A percentile compares a stretch with the other conserved stretches of the same genome.
phyloP scores from a whole-genome alignment of 2,113 vertebrate genomes.

The Polyodon spathula region DNA sequence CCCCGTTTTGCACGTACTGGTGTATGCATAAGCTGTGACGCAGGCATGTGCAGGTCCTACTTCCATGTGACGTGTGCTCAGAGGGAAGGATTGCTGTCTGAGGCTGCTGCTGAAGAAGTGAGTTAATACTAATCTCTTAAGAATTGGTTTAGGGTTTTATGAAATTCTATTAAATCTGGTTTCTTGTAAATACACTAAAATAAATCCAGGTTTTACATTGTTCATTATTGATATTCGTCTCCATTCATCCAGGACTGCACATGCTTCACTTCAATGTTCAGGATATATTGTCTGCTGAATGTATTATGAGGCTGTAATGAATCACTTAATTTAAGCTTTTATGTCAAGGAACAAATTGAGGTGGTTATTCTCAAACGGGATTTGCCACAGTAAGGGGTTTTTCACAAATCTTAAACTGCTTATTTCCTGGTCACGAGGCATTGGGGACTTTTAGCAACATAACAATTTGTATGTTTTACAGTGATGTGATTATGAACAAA shows the following conservation, averaged over 20 bases:
- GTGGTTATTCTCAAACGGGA: no score
- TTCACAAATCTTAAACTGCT: no score
- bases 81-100: conserved; percentile 90
- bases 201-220: neutral
- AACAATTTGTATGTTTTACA: no score
- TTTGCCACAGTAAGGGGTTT: no score
- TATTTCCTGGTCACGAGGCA: no score
- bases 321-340: neutral
- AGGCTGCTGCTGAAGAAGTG: conserved; percentile 96
- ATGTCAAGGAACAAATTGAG: no score
- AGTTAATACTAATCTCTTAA: neutral
- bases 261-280: conserved; percentile 7
- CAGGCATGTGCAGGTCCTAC: conserved; percentile 95
- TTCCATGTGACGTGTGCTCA: conserved; percentile 97
- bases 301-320: conserved; percentile 3
- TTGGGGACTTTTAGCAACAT: no score
- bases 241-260: neutral
- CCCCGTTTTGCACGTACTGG: conserved; percentile 89
- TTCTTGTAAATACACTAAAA: no score
- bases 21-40: conserved; percentile 96
- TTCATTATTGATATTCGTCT: conserved; percentile 13
- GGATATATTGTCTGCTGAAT: neutral
- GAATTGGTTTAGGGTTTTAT: neutral
- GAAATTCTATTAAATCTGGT: no score
- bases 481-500: no score